Evolutionary conservation across 1,140 invertebrate genomes (phyloP), one percentile per base, ranked within the genome.

Genomic region (Euwallacea similis): DNA sequence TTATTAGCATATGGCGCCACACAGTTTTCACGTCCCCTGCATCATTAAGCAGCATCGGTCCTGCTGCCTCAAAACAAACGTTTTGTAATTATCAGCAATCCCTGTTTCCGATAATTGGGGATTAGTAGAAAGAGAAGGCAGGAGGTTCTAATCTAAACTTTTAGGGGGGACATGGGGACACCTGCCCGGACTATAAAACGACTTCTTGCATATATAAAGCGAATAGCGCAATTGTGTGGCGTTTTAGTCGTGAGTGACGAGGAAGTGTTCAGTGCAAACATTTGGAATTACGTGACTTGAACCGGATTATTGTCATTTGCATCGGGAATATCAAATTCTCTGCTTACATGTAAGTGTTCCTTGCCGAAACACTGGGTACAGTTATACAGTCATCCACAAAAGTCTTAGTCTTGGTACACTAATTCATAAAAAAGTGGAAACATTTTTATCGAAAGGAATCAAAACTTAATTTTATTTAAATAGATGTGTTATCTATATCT

Each of bases 171-270:
- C 21, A 58, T 58, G 6, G 13, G 10, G 13, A 10, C 10, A 41
- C 10, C 21, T 9, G 50, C 13, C 21, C 16, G 55, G 55, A 58
- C 55, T 58, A 58, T 15, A 58, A 10, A 15, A 6, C 13, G 55
- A 58, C 55, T 58, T 58, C 55, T 58, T 58, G 50, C 15, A 53
- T 33, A 16, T 58, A 58, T 58, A 58, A 58, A 58, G 9, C 55
- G 21, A 58, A 10, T 58, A 41, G 55, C 10, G 16, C 21, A 41
- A 15, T 58, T 33, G 55, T 33, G 13, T 58, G n/a, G n/a, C n/a
- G 13, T 58, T 15, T 58, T 33, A 58, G 13, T 58, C 16, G 55
- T 16, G 55, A 15, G 10, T 33, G 21, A 58, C n/a, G 21, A 58
- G 16, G 55, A 15, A 21, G n/a, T n/a, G 55, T 16, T 58, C 55